phyloP scores from a whole-genome alignment of 2,113 vertebrate genomes.

The Notarius lentiginosus region DNA sequence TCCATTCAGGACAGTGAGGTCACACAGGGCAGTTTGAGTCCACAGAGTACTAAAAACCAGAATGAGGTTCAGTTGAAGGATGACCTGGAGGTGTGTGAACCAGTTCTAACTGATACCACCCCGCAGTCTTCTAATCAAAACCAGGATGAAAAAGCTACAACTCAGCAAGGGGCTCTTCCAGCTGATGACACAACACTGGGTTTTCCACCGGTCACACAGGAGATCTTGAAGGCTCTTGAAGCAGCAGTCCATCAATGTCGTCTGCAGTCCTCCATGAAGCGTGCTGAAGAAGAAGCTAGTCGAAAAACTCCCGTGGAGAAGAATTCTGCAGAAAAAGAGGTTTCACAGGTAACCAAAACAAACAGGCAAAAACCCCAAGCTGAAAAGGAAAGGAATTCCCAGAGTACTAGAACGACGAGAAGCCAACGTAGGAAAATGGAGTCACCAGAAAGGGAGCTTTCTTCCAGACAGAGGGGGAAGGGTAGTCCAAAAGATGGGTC shows the following conservation, averaged over 20 bases:
- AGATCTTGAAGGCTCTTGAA: slow-evolving; percentile 59
- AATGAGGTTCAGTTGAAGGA: background rate
- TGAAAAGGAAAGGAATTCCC: slow-evolving; percentile 27
- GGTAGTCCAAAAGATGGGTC: slow-evolving; percentile 36
- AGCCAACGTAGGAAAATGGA: slow-evolving; percentile 1
- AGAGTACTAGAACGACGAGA: slow-evolving; percentile 36
- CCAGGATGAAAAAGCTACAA: background rate
- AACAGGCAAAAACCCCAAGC: slow-evolving; percentile 1
- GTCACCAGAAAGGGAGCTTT: slow-evolving; percentile 39
- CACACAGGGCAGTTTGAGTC: slow-evolving; percentile 5
- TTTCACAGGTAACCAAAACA: background rate
- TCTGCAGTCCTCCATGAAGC: slow-evolving; percentile 53
- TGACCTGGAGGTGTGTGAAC: background rate
- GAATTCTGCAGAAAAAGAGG: background rate
- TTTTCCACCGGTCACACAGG: slow-evolving; percentile 57
- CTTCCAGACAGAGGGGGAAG: slow-evolving; percentile 26
- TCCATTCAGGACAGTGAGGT: slow-evolving; percentile 17
- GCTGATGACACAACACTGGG: slow-evolving; percentile 25
- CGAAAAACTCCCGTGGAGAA: slow-evolving; percentile 36
- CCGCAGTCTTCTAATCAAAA: slow-evolving; percentile 1
- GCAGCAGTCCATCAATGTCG: slow-evolving; percentile 61
- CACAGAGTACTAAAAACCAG: background rate
- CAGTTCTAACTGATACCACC: background rate
- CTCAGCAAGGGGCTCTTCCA: background rate
- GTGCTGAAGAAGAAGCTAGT: slow-evolving; percentile 42